Evolutionary conservation across 1,140 invertebrate species (phyloP).

Genomic region (Meloidogyne hapla): DNA sequence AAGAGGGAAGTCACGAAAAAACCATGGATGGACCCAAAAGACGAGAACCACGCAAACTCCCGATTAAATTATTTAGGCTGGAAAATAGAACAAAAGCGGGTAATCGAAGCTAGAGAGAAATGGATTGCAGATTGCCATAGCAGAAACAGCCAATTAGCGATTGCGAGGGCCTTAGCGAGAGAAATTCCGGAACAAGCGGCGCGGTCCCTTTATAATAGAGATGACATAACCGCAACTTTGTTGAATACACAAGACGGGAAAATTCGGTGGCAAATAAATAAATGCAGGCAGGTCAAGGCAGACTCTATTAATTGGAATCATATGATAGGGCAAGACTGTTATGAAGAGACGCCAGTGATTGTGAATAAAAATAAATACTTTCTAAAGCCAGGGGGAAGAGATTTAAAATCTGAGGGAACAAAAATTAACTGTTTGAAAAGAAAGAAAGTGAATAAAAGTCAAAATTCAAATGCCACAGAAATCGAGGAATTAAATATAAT

Average conservation of each 20-base stretch:
- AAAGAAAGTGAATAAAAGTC: background rate
- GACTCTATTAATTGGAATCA: background rate
- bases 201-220: background rate
- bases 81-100: background rate
- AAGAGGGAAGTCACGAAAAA: background rate
- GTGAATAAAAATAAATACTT: background rate
- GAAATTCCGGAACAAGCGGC: constrained; percentile 10
- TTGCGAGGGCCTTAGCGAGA: background rate
- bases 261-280: background rate
- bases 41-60: background rate
- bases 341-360: background rate
- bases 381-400: background rate
- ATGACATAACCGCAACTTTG: background rate
- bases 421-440: background rate
- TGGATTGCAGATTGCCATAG: constrained; percentile 8
- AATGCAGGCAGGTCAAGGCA: background rate
- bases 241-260: background rate
- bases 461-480: background rate
- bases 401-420: background rate
- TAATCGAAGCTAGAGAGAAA: background rate
- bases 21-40: background rate
- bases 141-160: background rate
- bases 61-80: background rate
- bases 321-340: background rate
- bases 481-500: background rate